Evolutionary conservation across 2,797 vertebrate genomes (phyloP).

Genomic region (Urosaurus nigricauda): DNA sequence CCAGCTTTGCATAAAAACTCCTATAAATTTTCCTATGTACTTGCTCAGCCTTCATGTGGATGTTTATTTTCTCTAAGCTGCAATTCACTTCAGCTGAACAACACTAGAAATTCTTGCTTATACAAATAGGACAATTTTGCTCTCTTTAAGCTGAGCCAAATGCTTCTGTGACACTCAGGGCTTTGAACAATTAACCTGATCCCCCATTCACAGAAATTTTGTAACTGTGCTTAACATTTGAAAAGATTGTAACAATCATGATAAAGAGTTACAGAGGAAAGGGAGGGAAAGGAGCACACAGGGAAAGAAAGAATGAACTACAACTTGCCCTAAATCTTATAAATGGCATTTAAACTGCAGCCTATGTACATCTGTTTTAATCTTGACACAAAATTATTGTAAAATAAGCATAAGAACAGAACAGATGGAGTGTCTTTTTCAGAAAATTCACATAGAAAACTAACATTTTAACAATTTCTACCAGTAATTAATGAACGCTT

Average conservation of each 20-base stretch:
- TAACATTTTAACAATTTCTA: slow-evolving; percentile 64
- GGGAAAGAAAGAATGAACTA: slow-evolving; percentile 54
- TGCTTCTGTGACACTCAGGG: slow-evolving; percentile 30
- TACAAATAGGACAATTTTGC: slow-evolving; percentile 12
- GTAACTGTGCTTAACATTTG: slow-evolving; percentile 52
- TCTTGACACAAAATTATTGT: slow-evolving; percentile 75
- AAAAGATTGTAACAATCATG: slow-evolving; percentile 57
- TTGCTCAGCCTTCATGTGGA: not conserved
- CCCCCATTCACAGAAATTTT: slow-evolving; percentile 45
- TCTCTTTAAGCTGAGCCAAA: slow-evolving; percentile 40
- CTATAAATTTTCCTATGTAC: not conserved
- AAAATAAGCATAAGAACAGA: slow-evolving; percentile 53
- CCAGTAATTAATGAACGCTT: slow-evolving; percentile 19
- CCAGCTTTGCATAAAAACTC: not conserved
- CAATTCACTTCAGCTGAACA: slow-evolving; percentile 25
- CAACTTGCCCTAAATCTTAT: slow-evolving; percentile 61
- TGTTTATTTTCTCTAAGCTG: slow-evolving; percentile 2
- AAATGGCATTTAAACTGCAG: slow-evolving; percentile 73
- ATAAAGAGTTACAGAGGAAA: slow-evolving; percentile 35
- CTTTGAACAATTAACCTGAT: slow-evolving; percentile 43
- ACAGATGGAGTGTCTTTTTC: slow-evolving; percentile 76
- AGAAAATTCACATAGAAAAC: slow-evolving; percentile 57
- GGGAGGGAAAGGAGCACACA: slow-evolving; percentile 53
- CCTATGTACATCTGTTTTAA: slow-evolving; percentile 73
- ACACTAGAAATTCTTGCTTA: slow-evolving; percentile 5